Evolutionary conservation across 2,888 invertebrate species (phyloP), one percentile per base, ranked within the genome.

Genomic region (Aproaerema taeniolella): DNA sequence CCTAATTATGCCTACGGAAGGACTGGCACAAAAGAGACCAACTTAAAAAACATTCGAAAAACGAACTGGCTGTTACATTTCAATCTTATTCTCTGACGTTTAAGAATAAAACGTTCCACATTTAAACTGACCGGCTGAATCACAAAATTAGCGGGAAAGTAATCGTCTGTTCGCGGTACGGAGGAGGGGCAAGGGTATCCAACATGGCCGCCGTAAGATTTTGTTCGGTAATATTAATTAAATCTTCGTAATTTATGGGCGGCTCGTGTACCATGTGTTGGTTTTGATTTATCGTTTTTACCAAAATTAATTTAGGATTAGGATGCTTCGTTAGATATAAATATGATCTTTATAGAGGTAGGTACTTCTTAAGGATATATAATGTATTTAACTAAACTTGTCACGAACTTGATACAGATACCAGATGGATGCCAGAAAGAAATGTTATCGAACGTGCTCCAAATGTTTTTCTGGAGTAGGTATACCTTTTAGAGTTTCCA

Each of bases 171-270:
- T 78, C 64, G 67, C 68, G 72, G 73, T 78, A 68, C 61, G 55
- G 70, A 74, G 75, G 74, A 59, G 70, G 74, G 68, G 64, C 70
- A 76, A 77, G 77, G 83, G 81, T 70, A 53, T 67, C 54, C 80
- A 85, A 85, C 75, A 85, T 83, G 85, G 85, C 83, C 52, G 67
- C 68, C 65, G 74, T 86, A 86, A 86, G 85, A 86, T 86, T 85
- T 83, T 71, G 81, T 80, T 75, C 73, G 68, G 77, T 67, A 70
- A 76, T 75, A 83, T 80, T 82, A 83, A 85, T 86, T 86, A 82
- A 85, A 83, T 83, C 83, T 83, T 83, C 74, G 72, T 86, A 79
- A 86, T 86, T 85, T 86, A 86, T 80, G 76, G 67, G 63, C 62
- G 59, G 67, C 57, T 61, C 61, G 65, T 56, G 71, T 65, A 67